Base-by-base conservation (phyloP, 2,888 invertebrate species). In the Endomychus coccineus region DNA sequence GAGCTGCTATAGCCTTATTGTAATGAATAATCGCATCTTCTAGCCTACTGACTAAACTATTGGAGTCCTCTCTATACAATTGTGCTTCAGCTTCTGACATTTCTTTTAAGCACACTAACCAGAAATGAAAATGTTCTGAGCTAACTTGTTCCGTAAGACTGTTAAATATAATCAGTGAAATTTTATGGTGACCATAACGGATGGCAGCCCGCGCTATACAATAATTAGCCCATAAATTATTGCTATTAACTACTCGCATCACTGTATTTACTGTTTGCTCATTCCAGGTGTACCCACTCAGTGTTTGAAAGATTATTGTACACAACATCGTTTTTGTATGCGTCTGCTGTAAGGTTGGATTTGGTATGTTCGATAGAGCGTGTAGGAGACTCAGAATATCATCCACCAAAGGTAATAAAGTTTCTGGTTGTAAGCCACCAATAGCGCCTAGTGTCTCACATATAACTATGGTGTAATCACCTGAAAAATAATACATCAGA, bases 91-190 rank as follows among this genome's bases (percentile, higher is more conserved):
- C 87, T 30, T 73, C 73, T 1, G 83, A 80, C 45, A 87, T 76
- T 41, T 83, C 74, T 42, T 82, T 75, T n/a, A 95, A 64, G 1
- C 87, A 84, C 0, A 80, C 76, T 34, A 94, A 65, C 84, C 92
- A 95, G 56, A 90, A 88, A 56, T 91, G 86, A 29, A 86, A 77
- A 51, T 89, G 83, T 57, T 94, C 94, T 17, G 87, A 85, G 10
- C 88, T 85, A 0, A 62, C 67, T 51, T 66, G 68, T 49, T 77
- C 74, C 12, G 74, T 73, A n/a, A 80, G 58, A 22, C 63, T 62
- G 29, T 63, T 62, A 49, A 79, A 75, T 43, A 81, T 71, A 25
- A 62, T 58, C 2, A 71, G 66, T 1, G 78, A 78, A 27, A 78
- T 68, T 36, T 68, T 63, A 55, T 80, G 80, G 56, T 83, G 81